These are phyloP conservation scores for Megaceryle alcyon DNA, from an alignment of 2,797 vertebrate genomes.

Conservation along the genomic window DNA sequence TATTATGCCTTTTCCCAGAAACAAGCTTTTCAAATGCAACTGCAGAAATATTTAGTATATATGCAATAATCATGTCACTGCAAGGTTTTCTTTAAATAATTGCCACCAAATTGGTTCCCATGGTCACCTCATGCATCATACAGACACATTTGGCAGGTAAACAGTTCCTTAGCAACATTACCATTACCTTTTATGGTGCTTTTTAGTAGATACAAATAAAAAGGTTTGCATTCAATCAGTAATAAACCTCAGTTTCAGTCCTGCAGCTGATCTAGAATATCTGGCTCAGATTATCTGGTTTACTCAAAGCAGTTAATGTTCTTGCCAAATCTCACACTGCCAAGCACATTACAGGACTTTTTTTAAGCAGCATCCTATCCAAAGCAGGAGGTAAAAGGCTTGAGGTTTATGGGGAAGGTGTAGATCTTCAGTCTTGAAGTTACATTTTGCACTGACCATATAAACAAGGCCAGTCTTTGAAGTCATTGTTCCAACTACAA, in stretches of 20 bases:
- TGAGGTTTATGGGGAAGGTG: not conserved
- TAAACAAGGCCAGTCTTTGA: constrained; percentile 16
- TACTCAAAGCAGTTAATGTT: not conserved
- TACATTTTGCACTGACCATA: not conserved
- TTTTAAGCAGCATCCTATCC: not conserved
- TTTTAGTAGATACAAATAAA: constrained; percentile 9
- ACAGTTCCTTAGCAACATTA: constrained; percentile 58
- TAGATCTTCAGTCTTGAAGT: not conserved
- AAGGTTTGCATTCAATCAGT: constrained; percentile 5
- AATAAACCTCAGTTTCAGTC: constrained; percentile 23
- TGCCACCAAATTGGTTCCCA: constrained; percentile 64
- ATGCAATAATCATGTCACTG: not conserved
- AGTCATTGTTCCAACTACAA: constrained; percentile 27
- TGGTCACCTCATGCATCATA: constrained; percentile 51
- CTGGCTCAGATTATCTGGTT: constrained; percentile 35
- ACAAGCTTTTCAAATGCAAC: constrained; percentile 7
- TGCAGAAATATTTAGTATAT: constrained; percentile 14
- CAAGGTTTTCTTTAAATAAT: constrained; percentile 43
- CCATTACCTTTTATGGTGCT: not conserved
- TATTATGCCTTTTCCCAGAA: constrained; percentile 1
- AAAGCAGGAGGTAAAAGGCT: not conserved
- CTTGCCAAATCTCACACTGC: not conserved
- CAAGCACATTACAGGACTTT: not conserved
- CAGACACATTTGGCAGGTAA: constrained; percentile 39
- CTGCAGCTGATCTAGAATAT: not conserved